Evolutionary conservation across 1,140 invertebrate genomes (phyloP).

Genomic region (Macrocentrus cingulum): DNA sequence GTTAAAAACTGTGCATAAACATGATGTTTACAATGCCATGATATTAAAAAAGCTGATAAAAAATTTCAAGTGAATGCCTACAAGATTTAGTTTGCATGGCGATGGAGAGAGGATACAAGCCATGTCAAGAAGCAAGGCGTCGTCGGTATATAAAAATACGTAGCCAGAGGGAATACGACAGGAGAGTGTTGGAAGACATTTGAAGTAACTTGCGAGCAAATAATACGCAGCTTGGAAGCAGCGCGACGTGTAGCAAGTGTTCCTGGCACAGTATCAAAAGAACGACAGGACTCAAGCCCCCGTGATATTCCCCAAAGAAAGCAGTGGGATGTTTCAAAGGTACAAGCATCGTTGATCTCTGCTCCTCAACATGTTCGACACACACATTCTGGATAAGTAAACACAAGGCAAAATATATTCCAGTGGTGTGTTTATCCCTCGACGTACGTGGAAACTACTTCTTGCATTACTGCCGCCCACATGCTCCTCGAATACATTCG

Average conservation of each 20-base stretch:
- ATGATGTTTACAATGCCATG: too few species aligned
- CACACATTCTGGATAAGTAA: not conserved
- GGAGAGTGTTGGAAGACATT: conserved; percentile 10
- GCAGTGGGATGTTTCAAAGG: not conserved
- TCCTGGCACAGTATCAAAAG: conserved; percentile 26
- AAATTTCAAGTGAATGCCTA: too few species aligned
- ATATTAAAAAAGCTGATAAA: too few species aligned
- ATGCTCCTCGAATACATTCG: conserved; percentile 8
- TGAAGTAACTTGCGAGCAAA: conserved; percentile 10
- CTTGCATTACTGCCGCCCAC: conserved; percentile 1
- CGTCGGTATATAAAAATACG: too few species aligned
- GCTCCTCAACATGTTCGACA: not conserved
- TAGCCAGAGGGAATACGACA: not conserved
- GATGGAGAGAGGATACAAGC: not conserved
- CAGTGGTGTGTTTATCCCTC: not conserved
- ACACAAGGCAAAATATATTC: not conserved
- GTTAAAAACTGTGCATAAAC: too few species aligned
- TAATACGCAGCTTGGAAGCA: conserved; percentile 1
- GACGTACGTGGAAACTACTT: not conserved
- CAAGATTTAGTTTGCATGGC: not conserved
- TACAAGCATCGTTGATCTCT: not conserved
- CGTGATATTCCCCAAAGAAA: conserved; percentile 1
- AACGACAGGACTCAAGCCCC: conserved; percentile 15
- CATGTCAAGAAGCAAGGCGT: not conserved
- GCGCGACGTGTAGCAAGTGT: conserved; percentile 20